A percentile compares a stretch with the other conserved stretches of the same genome.
Conservation (phyloP, 2,113 vertebrate species). For the Labeo catla region DNA sequence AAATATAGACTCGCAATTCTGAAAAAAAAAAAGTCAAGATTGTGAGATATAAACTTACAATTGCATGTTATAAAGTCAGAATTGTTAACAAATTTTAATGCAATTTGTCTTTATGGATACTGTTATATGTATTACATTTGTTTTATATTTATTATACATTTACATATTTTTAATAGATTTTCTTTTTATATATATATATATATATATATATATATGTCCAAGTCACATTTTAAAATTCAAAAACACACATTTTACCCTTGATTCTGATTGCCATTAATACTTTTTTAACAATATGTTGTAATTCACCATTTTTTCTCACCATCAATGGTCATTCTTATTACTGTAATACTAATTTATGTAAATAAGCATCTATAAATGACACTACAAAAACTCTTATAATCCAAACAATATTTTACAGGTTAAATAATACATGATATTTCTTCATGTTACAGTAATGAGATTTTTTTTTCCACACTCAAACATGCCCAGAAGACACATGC, state of each 20-base stretch:
- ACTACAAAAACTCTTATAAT: background rate
- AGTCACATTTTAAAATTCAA: background rate
- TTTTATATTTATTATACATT: too few species aligned
- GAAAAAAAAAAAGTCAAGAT: too few species aligned
- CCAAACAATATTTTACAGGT: background rate
- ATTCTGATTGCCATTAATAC: background rate
- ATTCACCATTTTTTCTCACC: background rate
- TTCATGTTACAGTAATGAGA: background rate
- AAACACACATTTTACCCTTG: background rate
- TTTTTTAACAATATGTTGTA: background rate
- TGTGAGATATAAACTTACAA: too few species aligned
- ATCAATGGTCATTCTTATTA: background rate
- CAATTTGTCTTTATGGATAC: too few species aligned
- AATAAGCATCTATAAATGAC: background rate
- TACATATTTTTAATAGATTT: too few species aligned
- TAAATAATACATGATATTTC: background rate
- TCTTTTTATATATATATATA: background rate
- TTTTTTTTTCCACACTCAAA: background rate
- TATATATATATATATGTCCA: background rate
- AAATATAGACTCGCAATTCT: too few species aligned
- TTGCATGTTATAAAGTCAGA: too few species aligned
- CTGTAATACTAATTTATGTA: background rate
- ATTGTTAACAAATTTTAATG: too few species aligned
- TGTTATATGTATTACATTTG: too few species aligned
- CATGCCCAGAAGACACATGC: conserved; percentile 33